Percentiles rank a stretch among this genome's conserved stretches.
Conservation (phyloP, 2,113 vertebrate genomes). For the Dasyornis broadbenti region DNA sequence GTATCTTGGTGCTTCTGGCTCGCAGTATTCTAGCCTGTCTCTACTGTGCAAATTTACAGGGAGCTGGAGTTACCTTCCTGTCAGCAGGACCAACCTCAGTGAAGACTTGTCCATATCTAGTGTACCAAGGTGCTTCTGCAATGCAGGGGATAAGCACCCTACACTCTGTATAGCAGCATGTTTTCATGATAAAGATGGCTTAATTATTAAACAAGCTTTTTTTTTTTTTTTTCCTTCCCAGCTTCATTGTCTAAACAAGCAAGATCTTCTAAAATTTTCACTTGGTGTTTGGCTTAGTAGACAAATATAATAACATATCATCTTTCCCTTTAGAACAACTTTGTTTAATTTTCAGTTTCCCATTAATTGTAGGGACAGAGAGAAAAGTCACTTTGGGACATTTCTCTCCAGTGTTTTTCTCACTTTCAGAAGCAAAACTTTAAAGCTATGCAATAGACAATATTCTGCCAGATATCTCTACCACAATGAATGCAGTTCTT, state of each 20-base stretch:
- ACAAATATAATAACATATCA: not conserved
- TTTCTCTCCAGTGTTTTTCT: not conserved
- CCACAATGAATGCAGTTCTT: not conserved
- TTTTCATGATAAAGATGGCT: not conserved
- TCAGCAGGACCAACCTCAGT: not conserved
- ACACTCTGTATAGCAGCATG: not conserved
- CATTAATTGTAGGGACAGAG: not conserved
- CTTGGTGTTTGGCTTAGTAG: not conserved
- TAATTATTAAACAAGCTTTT: not conserved
- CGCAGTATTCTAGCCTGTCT: not conserved
- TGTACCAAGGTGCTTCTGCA: not conserved
- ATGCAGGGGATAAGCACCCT: not conserved
- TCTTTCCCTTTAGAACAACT: not conserved
- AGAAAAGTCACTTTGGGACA: not conserved
- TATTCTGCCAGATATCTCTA: not conserved
- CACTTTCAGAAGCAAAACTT: not conserved
- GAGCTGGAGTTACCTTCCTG: not conserved
- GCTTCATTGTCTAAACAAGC: not conserved
- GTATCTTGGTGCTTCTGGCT: rapidly evolving
- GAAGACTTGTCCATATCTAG: not conserved
- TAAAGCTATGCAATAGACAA: not conserved
- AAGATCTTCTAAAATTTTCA: not conserved
- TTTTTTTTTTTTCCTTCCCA: not conserved
- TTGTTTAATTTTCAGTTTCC: not conserved
- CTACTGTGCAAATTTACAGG: not conserved